phyloP scores from a whole-genome alignment of 2,888 invertebrate genomes.

The Acrobeloides nanus region DNA sequence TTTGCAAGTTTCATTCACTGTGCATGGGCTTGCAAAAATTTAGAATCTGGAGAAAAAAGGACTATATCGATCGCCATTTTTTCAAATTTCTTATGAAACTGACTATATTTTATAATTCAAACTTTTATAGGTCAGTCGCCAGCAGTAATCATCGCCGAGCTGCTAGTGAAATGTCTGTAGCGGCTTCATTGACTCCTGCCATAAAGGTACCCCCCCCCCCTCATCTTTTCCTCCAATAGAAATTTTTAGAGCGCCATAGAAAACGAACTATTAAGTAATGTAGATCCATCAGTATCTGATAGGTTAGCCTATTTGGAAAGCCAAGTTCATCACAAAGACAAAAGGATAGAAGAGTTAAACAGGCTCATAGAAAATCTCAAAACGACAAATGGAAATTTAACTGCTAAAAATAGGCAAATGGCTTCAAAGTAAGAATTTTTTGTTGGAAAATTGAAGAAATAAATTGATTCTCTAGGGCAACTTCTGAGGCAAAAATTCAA shows the following conservation, averaged over 20 bases:
- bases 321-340: slow-evolving; percentile 28
- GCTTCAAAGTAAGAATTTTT: slow-evolving; percentile 14
- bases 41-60: too few species aligned
- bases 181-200: not conserved
- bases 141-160: slow-evolving; percentile 20
- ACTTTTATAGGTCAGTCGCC: slow-evolving; percentile 23
- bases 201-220: slow-evolving; percentile 10
- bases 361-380: slow-evolving; percentile 25
- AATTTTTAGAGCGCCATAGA: slow-evolving; percentile 1
- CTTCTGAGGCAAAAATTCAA: slow-evolving; percentile 26
- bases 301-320: slow-evolving; percentile 19
- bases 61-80: too few species aligned
- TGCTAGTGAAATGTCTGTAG: slow-evolving; percentile 10
- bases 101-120: not conserved
- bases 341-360: slow-evolving; percentile 31
- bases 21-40: too few species aligned
- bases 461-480: slow-evolving; percentile 13
- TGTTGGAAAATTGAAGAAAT: not conserved
- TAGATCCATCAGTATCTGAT: slow-evolving; percentile 13
- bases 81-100: too few species aligned
- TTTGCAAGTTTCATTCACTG: too few species aligned
- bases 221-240: too few species aligned
- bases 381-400: slow-evolving; percentile 23
- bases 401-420: slow-evolving; percentile 30
- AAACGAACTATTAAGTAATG: not conserved